Conservation (phyloP, 2,113 vertebrate species). For the Megalops atlanticus region DNA sequence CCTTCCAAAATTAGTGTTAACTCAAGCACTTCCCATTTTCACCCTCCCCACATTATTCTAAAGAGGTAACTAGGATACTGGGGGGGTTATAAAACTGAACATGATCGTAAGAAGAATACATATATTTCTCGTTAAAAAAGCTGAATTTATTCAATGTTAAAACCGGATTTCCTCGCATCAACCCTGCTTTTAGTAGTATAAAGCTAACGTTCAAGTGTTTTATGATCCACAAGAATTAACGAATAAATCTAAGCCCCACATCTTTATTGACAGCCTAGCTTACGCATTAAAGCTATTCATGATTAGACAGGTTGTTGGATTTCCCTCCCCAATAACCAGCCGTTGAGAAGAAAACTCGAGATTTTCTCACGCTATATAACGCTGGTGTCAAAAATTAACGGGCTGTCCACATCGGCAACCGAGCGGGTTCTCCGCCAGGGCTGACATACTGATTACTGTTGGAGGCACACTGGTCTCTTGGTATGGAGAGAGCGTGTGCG, state of each 20-base stretch:
- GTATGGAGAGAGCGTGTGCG: constrained; percentile 18
- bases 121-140: constrained; percentile 43
- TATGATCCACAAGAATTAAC: constrained; percentile 62
- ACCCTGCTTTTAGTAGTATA: constrained; percentile 78
- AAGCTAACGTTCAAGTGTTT: constrained; percentile 72
- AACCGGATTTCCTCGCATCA: constrained; percentile 60
- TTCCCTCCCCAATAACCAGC: constrained; percentile 43
- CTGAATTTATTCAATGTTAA: constrained; percentile 53
- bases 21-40: neutral
- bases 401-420: neutral
- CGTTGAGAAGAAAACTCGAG: constrained; percentile 42
- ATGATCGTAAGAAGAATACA: constrained; percentile 58
- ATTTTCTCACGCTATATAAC: constrained; percentile 28
- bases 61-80: constrained; percentile 60
- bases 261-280: constrained; percentile 56
- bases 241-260: constrained; percentile 63
- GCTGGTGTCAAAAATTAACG: neutral
- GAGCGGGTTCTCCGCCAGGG: neutral
- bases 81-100: constrained; percentile 65
- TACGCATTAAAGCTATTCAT: constrained; percentile 67
- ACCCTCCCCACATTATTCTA: neutral
- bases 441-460: neutral
- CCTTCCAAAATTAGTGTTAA: constrained; percentile 24
- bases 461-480: neutral
- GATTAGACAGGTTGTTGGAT: constrained; percentile 52